Base-by-base conservation (phyloP, 2,888 invertebrate species). In the Epistrophe eligans region DNA sequence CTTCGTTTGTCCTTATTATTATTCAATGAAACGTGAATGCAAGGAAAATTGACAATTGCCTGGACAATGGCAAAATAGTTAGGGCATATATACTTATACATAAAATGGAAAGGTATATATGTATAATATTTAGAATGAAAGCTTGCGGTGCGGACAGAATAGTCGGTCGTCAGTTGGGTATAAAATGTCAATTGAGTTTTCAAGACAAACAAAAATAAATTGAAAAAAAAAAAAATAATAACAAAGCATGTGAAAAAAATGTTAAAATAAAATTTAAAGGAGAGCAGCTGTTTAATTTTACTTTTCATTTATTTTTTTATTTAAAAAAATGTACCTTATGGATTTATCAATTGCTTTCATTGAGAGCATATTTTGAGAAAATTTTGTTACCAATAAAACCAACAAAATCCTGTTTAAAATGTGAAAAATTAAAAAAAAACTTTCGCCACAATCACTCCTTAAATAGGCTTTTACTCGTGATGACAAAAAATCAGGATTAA, bases 1-100 rank as follows among this genome's bases (percentile, higher is more conserved):
- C 11, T 67, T 57, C 48, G 71, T 70, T 71, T 70, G 73, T 67
- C 72, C 67, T 77, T 72, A 67, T 81, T 81, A 81, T 85, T 85
- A 81, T 85, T 77, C 85, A 85, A 82, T 77, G 73, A 71, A 82
- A 77, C 74, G 77, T 79, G 50, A 77, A 58, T 43, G 17, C 58
- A 70, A 38, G 38, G 67, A 67, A 67, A 67, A 67, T 76, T 57
- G 76, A 76, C 64, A 76, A 77, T 80, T 72, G 80, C 58, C 43
- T 64, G 84, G 67, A 85, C 84, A 81, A 85, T 81, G 50, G 62
- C 32, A 48, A 43, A 35, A 28, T 43, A 67, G 66, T 48, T 15
- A 40, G 4, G 4, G 17, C 35, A 19, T 24, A 24, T 24, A 24
- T n/a, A n/a, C n/a, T n/a, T n/a, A n/a, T n/a, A n/a, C n/a, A 24